phyloP scores from a whole-genome alignment of 2,113 vertebrate genomes.

The Zosterops lateralis region DNA sequence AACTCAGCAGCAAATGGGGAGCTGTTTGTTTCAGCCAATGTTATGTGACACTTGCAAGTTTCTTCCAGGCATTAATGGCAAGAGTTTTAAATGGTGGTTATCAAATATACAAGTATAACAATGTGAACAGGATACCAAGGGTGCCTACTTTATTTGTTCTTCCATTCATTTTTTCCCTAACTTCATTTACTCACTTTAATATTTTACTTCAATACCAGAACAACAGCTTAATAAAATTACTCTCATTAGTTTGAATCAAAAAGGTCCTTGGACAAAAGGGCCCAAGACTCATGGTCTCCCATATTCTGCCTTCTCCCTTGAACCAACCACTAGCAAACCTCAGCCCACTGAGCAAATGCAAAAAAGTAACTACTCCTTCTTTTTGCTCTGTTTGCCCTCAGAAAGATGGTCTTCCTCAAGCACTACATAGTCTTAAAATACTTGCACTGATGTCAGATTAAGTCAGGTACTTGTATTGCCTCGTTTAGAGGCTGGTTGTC shows the following conservation, averaged over 20 bases:
- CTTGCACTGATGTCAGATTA: neutral
- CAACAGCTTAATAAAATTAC: neutral
- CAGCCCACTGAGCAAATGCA: neutral
- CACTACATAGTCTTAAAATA: neutral
- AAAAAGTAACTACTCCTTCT: neutral
- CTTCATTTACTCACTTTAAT: neutral
- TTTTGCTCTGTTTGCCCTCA: neutral
- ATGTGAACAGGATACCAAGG: neutral
- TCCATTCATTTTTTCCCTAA: neutral
- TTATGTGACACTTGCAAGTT: neutral
- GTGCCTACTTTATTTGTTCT: neutral
- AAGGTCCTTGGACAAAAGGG: neutral
- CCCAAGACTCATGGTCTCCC: neutral
- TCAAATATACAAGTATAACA: neutral
- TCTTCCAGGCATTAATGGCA: neutral
- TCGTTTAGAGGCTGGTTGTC: neutral
- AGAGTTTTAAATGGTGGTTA: slow-evolving; percentile 23
- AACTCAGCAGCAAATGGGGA: neutral
- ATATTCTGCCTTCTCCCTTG: neutral
- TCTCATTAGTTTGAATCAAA: neutral
- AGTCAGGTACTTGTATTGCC: neutral
- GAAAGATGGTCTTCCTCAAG: neutral
- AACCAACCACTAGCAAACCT: neutral
- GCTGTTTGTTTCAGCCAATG: neutral
- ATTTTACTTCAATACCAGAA: neutral